phyloP scores from a whole-genome alignment of 2,113 vertebrate species.

The Corapipo altera region DNA sequence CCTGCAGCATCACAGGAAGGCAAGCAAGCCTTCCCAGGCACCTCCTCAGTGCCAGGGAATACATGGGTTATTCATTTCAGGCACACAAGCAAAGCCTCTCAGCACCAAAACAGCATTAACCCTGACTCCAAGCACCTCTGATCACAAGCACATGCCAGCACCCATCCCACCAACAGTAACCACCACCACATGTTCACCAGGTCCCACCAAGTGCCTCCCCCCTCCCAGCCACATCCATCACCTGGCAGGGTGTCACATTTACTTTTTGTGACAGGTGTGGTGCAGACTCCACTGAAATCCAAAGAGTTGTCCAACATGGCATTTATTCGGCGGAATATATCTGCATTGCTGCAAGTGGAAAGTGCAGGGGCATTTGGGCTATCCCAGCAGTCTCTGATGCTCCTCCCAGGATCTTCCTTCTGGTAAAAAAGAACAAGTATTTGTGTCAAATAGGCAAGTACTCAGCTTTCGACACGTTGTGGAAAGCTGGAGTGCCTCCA shows the following conservation, averaged over 20 bases:
- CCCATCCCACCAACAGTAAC: neutral
- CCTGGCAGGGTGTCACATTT: slow-evolving; percentile 83
- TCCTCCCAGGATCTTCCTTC: slow-evolving; percentile 85
- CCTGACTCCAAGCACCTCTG: neutral
- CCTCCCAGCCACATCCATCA: slow-evolving; percentile 18
- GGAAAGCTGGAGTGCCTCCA: slow-evolving; percentile 5
- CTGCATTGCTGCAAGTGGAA: slow-evolving; percentile 95
- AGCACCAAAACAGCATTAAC: neutral
- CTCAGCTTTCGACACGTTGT: neutral
- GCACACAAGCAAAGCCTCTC: neutral
- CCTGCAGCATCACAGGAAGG: neutral
- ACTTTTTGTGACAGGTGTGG: slow-evolving; percentile 84
- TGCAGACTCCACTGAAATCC: slow-evolving; percentile 94
- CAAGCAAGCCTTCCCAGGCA: neutral
- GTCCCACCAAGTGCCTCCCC: neutral
- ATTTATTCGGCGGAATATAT: slow-evolving; percentile 94
- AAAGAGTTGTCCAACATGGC: slow-evolving; percentile 94
- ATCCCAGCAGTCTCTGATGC: slow-evolving; percentile 83
- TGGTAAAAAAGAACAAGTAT: slow-evolving; percentile 51
- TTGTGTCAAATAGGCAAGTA: neutral
- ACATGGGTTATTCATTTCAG: neutral
- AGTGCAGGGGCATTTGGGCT: slow-evolving; percentile 82
- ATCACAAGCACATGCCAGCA: neutral
- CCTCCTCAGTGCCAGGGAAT: neutral
- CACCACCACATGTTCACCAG: neutral